These are phyloP conservation scores for Glaucidium brasilianum DNA, from an alignment of 2,113 vertebrate species.

Conservation along the genomic window DNA sequence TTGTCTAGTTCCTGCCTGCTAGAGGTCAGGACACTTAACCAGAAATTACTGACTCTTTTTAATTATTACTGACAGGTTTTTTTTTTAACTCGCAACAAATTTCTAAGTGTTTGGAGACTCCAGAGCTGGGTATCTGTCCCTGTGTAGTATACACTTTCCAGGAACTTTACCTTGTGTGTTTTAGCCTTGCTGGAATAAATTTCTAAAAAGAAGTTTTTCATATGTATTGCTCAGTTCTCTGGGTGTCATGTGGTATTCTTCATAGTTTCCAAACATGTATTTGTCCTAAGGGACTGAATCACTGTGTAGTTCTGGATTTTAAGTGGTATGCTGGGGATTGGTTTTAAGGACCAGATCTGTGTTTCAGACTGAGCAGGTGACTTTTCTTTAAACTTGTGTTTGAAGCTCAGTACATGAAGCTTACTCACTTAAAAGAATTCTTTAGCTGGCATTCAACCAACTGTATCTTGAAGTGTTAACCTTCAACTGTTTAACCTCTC, in stretches of 20 bases:
- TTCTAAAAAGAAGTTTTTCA: neutral
- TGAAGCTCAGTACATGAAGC: neutral
- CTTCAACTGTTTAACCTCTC: neutral
- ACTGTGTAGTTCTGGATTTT: neutral
- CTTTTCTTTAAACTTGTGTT: neutral
- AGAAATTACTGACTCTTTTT: neutral
- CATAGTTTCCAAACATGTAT: constrained; percentile 16
- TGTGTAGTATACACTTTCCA: neutral
- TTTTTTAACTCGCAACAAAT: neutral
- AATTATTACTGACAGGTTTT: neutral
- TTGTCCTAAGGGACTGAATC: constrained; percentile 23
- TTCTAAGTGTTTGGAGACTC: neutral
- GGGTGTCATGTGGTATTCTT: neutral
- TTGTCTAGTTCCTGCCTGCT: neutral
- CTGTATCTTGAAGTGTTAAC: neutral
- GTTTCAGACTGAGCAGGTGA: neutral
- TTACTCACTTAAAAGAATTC: neutral
- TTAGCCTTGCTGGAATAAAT: neutral
- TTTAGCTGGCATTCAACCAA: neutral
- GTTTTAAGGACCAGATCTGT: neutral
- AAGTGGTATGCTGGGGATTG: neutral
- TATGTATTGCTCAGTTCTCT: neutral
- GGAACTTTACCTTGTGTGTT: neutral
- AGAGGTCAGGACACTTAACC: neutral
- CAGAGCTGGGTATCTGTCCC: neutral